A percentile compares a stretch with the other conserved stretches of the same genome.
phyloP scores from a whole-genome alignment of 2,797 vertebrate genomes.

The Eremophila alpestris region DNA sequence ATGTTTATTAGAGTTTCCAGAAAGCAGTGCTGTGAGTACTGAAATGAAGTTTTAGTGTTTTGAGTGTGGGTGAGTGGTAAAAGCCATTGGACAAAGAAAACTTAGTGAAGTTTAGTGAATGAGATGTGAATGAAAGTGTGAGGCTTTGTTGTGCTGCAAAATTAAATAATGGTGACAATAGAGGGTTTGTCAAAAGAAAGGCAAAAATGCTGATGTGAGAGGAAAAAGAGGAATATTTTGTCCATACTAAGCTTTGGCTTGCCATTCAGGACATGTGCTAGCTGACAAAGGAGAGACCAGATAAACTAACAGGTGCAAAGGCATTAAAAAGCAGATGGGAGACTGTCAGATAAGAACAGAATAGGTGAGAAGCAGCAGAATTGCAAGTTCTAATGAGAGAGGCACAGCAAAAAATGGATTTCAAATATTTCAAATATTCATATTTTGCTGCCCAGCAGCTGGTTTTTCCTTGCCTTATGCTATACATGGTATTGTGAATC shows the following conservation, averaged over 20 bases:
- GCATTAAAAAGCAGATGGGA: neutral
- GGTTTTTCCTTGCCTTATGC: neutral
- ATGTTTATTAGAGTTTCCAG: neutral
- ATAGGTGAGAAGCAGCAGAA: neutral
- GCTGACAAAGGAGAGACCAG: neutral
- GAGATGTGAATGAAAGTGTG: fast-evolving
- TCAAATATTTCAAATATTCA: too few species aligned
- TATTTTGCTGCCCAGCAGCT: neutral
- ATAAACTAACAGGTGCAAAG: neutral
- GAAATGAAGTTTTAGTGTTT: neutral
- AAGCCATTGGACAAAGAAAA: neutral
- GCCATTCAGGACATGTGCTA: neutral
- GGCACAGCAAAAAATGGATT: neutral
- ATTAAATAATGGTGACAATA: neutral
- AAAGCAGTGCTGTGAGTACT: neutral
- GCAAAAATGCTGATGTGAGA: neutral
- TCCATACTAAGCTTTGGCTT: neutral
- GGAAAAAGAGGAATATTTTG: neutral
- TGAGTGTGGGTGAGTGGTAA: neutral
- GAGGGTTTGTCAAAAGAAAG: neutral
- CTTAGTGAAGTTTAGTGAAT: neutral
- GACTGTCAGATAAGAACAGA: neutral
- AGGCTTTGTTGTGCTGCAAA: neutral
- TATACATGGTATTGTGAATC: neutral
- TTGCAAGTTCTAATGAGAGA: neutral